Percentiles rank a stretch among this genome's conserved stretches.
These are phyloP conservation scores for Drosophila ohnishii DNA, from an alignment of 1,140 invertebrate genomes.

Conservation along the genomic window DNA sequence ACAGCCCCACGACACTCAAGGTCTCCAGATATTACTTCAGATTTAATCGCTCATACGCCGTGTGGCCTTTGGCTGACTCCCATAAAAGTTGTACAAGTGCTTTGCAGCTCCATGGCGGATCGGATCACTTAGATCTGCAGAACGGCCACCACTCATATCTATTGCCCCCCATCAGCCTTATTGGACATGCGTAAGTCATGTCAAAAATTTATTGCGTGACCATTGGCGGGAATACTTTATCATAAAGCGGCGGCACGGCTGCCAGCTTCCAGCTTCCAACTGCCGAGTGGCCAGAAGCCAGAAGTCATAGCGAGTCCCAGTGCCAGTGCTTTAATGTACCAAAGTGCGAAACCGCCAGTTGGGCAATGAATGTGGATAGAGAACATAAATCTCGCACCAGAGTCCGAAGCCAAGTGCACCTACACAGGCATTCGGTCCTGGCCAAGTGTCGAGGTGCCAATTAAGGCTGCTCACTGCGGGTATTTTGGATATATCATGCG, in stretches of 20 bases:
- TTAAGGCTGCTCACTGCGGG: constrained; percentile 61
- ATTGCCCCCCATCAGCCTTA: constrained; percentile 26
- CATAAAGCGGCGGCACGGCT: constrained; percentile 36
- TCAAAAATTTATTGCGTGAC: constrained; percentile 59
- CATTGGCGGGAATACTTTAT: constrained; percentile 52
- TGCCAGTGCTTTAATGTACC: constrained; percentile 30
- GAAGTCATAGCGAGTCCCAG: constrained; percentile 6
- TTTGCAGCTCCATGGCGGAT: background rate
- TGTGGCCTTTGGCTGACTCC: constrained; percentile 17
- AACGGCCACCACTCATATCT: constrained; percentile 24
- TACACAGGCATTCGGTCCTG: constrained; percentile 55
- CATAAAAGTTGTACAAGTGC: constrained; percentile 16
- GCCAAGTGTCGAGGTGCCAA: constrained; percentile 74
- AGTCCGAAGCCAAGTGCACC: constrained; percentile 57
- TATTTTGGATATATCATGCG: constrained; percentile 38
- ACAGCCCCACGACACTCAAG: background rate
- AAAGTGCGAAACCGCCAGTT: constrained; percentile 65
- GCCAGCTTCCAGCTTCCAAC: constrained; percentile 22
- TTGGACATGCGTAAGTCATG: constrained; percentile 67
- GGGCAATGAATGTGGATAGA: constrained; percentile 49
- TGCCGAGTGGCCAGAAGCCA: constrained; percentile 21
- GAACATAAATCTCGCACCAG: constrained; percentile 61
- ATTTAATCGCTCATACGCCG: constrained; percentile 7
- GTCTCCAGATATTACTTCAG: constrained; percentile 1
- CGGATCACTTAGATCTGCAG: constrained; percentile 21